Percentiles rank a stretch among this genome's conserved stretches.
Evolutionary conservation across 2,888 invertebrate species (phyloP).

Genomic region (Zygaena filipendulae): DNA sequence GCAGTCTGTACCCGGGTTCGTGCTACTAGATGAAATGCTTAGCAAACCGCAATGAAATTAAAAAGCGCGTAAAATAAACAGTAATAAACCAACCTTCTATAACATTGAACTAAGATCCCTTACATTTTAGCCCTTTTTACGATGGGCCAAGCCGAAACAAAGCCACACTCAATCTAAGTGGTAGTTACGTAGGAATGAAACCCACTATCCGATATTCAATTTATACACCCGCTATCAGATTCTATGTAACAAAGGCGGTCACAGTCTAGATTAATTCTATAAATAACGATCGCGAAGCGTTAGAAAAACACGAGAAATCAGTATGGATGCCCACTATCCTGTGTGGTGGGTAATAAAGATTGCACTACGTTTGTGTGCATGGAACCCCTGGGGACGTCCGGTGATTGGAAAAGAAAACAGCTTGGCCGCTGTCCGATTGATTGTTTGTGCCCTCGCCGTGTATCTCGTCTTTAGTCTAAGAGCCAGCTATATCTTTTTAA

Average conservation of each 20-base stretch:
- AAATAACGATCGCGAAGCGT: too few relatives aligned
- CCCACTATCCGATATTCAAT: conserved; percentile 48
- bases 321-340: too few relatives aligned
- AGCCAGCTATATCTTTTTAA: conserved; percentile 15
- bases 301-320: conserved; percentile 4
- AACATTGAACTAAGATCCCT: conserved; percentile 42
- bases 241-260: too few relatives aligned
- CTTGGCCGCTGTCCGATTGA: conserved; percentile 55
- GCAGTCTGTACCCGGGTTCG: too few relatives aligned
- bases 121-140: too few relatives aligned
- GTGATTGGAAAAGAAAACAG: conserved; percentile 65
- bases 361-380: conserved; percentile 29
- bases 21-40: too few relatives aligned
- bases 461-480: conserved; percentile 36
- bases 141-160: too few relatives aligned
- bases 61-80: too few relatives aligned
- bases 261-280: background rate
- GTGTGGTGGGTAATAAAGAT: conserved; percentile 23
- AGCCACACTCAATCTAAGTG: conserved; percentile 45
- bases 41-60: too few relatives aligned
- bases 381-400: conserved; percentile 40
- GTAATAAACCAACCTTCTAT: too few relatives aligned
- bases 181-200: conserved; percentile 31
- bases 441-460: conserved; percentile 43
- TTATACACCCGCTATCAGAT: conserved; percentile 51